phyloP scores from a whole-genome alignment of 1,140 invertebrate species.

The Drosophila navojoa region DNA sequence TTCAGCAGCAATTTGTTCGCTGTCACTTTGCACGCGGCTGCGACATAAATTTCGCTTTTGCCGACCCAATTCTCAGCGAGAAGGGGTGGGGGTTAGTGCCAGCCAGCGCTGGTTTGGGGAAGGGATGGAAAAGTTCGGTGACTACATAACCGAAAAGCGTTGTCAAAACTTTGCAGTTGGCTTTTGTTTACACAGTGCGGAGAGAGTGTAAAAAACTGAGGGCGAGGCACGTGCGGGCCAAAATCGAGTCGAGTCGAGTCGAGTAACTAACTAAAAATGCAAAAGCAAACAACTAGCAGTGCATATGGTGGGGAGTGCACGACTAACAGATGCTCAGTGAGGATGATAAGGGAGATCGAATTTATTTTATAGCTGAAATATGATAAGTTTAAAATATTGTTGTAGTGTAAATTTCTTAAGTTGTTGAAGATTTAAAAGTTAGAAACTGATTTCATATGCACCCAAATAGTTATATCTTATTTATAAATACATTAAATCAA shows the following conservation, averaged over 20 bases:
- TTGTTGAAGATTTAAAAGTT: no score
- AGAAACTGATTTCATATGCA: neutral
- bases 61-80: constrained; percentile 71
- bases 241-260: constrained; percentile 28
- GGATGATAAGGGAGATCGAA: no score
- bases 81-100: neutral
- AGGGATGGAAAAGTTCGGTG: neutral
- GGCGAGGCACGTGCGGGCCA: constrained; percentile 14
- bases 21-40: constrained; percentile 80
- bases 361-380: no score
- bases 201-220: neutral
- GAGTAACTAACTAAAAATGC: constrained; percentile 73
- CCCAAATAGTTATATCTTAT: neutral
- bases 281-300: constrained; percentile 35
- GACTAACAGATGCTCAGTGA: neutral
- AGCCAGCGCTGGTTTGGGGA: neutral
- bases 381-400: no score
- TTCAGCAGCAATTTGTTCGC: constrained; percentile 75
- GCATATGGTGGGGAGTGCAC: neutral
- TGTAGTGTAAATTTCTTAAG: no score
- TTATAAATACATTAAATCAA: no score
- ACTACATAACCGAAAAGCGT: constrained; percentile 67
- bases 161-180: constrained; percentile 80
- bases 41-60: constrained; percentile 81
- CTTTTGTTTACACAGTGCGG: constrained; percentile 71